These are phyloP conservation scores for Halichondria panicea DNA, from an alignment of 37 sponge, comb jelly and placozoan genomes.

Conservation along the genomic window DNA sequence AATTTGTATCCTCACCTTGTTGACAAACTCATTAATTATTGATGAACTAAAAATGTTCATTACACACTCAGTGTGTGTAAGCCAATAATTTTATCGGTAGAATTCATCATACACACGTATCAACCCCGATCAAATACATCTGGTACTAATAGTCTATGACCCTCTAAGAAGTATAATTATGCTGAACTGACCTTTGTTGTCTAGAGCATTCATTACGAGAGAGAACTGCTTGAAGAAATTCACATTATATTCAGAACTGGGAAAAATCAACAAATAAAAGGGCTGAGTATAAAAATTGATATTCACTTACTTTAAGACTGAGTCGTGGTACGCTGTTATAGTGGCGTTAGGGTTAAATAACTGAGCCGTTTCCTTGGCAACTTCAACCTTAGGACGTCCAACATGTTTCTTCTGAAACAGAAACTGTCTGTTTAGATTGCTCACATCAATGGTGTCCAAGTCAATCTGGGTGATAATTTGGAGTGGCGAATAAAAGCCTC, in stretches of 20 bases:
- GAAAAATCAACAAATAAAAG: background rate
- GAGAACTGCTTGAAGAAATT: constrained; percentile 93
- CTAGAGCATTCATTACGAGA: constrained; percentile 98
- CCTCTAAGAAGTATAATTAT: too few species aligned
- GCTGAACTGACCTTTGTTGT: constrained; percentile 83
- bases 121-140: too few species aligned
- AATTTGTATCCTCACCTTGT: too few species aligned
- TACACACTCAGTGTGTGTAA: too few species aligned
- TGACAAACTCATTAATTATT: too few species aligned
- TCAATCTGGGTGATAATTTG: constrained; percentile 72
- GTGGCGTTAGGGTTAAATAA: constrained; percentile 82
- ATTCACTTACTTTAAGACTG: constrained; percentile 64
- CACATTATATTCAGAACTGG: constrained; percentile 86
- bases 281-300: too few species aligned
- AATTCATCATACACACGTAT: too few species aligned
- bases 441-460: constrained; percentile 98
- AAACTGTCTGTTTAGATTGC: constrained; percentile 98
- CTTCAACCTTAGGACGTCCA: constrained; percentile 92
- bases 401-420: constrained; percentile 97
- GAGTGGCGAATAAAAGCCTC: background rate
- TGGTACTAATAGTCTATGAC: too few species aligned
- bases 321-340: constrained; percentile 88
- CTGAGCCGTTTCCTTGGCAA: constrained; percentile 88
- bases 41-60: too few species aligned
- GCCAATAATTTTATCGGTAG: too few species aligned